These are phyloP conservation scores for Oxytorus armatus DNA, from an alignment of 2,888 invertebrate genomes.

Conservation along the genomic window DNA sequence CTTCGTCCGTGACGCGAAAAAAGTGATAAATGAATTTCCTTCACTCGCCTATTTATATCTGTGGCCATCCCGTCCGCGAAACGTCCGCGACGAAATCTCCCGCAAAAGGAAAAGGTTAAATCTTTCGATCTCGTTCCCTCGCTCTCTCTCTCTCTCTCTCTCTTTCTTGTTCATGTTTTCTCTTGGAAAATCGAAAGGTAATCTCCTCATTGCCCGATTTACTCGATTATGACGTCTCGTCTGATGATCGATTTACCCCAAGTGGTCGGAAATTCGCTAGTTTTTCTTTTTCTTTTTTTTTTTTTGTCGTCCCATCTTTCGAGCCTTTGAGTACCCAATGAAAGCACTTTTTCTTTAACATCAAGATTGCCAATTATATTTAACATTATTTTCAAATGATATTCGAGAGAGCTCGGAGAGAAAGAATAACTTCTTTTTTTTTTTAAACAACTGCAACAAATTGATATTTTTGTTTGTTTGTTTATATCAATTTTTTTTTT, in stretches of 20 bases:
- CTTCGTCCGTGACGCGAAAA: conserved; percentile 75
- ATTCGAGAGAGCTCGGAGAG: neutral
- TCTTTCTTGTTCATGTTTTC: conserved; percentile 11
- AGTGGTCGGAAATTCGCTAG: conserved; percentile 19
- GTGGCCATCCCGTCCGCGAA: conserved; percentile 62
- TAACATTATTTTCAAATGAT: neutral
- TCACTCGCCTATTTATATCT: conserved; percentile 73
- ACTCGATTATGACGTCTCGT: conserved; percentile 63
- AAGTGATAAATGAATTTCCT: conserved; percentile 81
- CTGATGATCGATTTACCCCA: conserved; percentile 35
- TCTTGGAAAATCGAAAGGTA: conserved; percentile 71
- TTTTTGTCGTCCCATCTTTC: too few species aligned
- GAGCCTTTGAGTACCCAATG: neutral
- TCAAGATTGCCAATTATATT: neutral
- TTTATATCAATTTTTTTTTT: neutral
- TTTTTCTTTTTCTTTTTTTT: too few species aligned
- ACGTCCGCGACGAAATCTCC: conserved; percentile 51
- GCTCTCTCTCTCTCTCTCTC: conserved; percentile 5
- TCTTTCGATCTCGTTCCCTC: conserved; percentile 31
- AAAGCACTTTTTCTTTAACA: neutral
- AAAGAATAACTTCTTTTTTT: conserved; percentile 25
- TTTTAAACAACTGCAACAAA: conserved; percentile 44
- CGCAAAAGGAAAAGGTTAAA: conserved; percentile 39
- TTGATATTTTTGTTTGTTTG: conserved; percentile 34
- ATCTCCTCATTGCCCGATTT: conserved; percentile 68